These are phyloP conservation scores for Smutsia temminckii DNA, from an alignment of 2,797 vertebrate species.

Conservation along the genomic window DNA sequence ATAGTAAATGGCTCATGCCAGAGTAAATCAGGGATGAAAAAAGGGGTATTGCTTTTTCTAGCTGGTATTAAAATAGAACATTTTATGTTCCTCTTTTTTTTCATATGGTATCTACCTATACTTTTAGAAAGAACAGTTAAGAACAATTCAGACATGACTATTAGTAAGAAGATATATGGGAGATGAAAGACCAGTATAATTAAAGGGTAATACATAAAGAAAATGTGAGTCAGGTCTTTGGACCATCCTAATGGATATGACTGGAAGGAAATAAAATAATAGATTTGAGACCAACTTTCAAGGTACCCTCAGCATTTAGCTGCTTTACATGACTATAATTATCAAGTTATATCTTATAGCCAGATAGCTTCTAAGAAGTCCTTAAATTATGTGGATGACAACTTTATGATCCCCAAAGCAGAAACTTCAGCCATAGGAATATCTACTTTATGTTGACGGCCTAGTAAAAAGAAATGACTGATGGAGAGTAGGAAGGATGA, in stretches of 20 bases:
- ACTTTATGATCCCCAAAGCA: slow-evolving; percentile 58
- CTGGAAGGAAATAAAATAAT: slow-evolving; percentile 65
- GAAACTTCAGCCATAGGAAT: slow-evolving; percentile 41
- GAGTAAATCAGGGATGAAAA: not conserved
- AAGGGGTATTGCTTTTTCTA: not conserved
- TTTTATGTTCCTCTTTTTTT: not conserved
- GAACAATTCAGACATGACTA: slow-evolving; percentile 12
- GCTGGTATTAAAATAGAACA: not conserved
- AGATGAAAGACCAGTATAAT: slow-evolving; percentile 53
- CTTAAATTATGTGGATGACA: slow-evolving; percentile 72
- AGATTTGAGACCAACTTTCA: slow-evolving; percentile 63
- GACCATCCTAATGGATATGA: slow-evolving; percentile 40
- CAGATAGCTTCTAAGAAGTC: slow-evolving; percentile 60
- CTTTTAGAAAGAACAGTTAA: slow-evolving; percentile 37
- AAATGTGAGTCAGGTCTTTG: slow-evolving; percentile 61
- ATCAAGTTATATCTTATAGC: slow-evolving; percentile 61
- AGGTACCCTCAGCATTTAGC: slow-evolving; percentile 62
- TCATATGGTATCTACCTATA: not conserved
- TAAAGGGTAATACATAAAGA: slow-evolving; percentile 66
- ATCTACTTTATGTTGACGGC: slow-evolving; percentile 29
- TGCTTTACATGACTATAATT: slow-evolving; percentile 57
- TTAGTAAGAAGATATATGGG: slow-evolving; percentile 62
- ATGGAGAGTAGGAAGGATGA: not conserved
- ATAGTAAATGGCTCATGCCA: not conserved
- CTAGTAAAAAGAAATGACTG: not conserved